A percentile compares a stretch with the other conserved stretches of the same genome.
Evolutionary conservation across 2,888 invertebrate species (phyloP).

Genomic region (Unio delphinus): DNA sequence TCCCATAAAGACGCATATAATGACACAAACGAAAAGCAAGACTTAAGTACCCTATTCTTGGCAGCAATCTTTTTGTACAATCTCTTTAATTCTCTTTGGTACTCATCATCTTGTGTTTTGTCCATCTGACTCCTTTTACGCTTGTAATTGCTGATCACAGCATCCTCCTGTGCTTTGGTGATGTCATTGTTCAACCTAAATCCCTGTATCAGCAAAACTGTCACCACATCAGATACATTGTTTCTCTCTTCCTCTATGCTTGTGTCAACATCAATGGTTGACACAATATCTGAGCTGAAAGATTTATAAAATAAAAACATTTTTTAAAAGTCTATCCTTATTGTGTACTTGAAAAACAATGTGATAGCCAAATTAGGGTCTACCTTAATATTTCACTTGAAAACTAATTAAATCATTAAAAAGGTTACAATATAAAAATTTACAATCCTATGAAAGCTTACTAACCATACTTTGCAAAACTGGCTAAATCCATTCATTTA

Average conservation of each 20-base stretch:
- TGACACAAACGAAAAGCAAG: too few species aligned
- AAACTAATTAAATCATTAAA: too few species aligned
- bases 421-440: too few species aligned
- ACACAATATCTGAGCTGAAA: constrained; percentile 58
- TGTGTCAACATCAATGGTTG: constrained; percentile 62
- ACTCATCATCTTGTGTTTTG: constrained; percentile 54
- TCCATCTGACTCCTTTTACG: constrained; percentile 47
- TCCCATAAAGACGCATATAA: too few species aligned
- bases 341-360: too few species aligned
- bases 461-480: too few species aligned
- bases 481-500: too few species aligned
- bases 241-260: constrained; percentile 64
- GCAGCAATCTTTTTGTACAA: constrained; percentile 57
- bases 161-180: constrained; percentile 45
- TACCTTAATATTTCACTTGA: too few species aligned
- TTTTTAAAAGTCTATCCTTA: too few species aligned
- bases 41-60: constrained; percentile 59
- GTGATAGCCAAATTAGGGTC: too few species aligned
- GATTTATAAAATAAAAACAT: neutral
- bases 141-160: constrained; percentile 31
- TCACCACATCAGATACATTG: constrained; percentile 53
- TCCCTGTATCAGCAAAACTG: constrained; percentile 45
- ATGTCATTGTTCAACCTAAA: constrained; percentile 62
- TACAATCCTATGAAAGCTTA: too few species aligned
- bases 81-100: constrained; percentile 56